Evolutionary conservation across 37 sponge, comb jelly and placozoan genomes (phyloP).

Genomic region (Halisarca cf. caerulea): DNA sequence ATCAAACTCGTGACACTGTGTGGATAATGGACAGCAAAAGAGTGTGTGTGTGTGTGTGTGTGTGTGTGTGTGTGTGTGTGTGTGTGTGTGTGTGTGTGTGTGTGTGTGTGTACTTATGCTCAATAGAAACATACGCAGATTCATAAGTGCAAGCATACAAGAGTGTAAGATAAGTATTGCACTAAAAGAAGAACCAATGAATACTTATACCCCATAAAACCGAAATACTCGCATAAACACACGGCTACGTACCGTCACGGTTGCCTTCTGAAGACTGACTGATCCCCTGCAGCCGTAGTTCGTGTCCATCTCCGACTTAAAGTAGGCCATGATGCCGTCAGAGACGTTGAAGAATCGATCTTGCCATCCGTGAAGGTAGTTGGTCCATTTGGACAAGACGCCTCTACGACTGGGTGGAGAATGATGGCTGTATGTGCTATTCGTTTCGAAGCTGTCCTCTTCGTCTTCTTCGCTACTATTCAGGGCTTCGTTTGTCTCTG

Average conservation of each 20-base stretch:
- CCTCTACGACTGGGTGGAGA: constrained; percentile 47
- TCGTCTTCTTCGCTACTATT: constrained; percentile 40
- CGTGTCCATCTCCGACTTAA: constrained; percentile 84
- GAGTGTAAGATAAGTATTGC: no score
- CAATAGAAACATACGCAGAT: no score
- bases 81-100: no score
- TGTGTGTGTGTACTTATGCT: no score
- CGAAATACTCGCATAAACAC: no score
- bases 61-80: no score
- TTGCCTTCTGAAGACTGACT: constrained; percentile 69
- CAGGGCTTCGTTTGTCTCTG: no score
- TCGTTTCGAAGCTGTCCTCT: constrained; percentile 9
- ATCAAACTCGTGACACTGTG: constrained; percentile 90
- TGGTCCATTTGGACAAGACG: constrained; percentile 88
- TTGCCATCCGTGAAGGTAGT: constrained; percentile 96
- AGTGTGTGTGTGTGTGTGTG: no score
- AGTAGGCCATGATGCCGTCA: constrained; percentile 83
- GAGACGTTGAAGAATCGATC: constrained; percentile 79
- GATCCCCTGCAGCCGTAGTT: constrained; percentile 90
- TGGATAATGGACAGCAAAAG: not conserved
- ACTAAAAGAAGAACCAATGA: no score
- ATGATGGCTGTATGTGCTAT: constrained; percentile 2
- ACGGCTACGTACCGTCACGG: constrained; percentile 51
- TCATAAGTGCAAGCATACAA: not conserved
- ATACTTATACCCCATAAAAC: no score